phyloP scores from a whole-genome alignment of 2,797 vertebrate genomes.

The Tangara arthus region DNA sequence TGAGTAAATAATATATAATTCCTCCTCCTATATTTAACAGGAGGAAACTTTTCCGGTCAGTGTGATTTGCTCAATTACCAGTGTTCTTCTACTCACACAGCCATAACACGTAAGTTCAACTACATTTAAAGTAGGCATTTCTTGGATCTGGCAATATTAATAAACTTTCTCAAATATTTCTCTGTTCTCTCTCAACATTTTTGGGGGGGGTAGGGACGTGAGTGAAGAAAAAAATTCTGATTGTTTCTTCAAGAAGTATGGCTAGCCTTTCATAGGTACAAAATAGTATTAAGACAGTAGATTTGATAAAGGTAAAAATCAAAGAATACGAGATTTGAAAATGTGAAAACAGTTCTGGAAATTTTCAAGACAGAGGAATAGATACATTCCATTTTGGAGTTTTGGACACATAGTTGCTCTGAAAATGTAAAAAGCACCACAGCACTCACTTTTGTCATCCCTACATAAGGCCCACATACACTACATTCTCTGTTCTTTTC shows the following conservation, averaged over 20 bases:
- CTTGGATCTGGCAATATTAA: not conserved
- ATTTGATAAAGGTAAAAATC: not conserved
- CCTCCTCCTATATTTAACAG: not conserved
- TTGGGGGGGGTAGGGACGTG: accelerated
- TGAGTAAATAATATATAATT: not conserved
- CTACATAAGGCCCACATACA: not conserved
- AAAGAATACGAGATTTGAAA: not conserved
- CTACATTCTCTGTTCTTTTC: not conserved
- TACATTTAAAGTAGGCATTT: not conserved
- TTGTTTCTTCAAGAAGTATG: not conserved
- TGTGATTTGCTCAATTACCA: not conserved
- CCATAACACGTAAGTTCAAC: not conserved
- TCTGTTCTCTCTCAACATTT: not conserved
- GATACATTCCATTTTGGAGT: not conserved
- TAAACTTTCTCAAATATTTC: not conserved
- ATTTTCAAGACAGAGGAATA: not conserved
- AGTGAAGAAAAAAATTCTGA: not conserved
- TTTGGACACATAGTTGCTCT: accelerated
- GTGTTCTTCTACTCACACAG: not conserved
- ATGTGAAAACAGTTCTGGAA: not conserved
- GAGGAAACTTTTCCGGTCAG: not conserved
- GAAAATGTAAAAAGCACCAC: not conserved
- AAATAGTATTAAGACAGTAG: not conserved
- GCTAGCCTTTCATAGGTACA: not conserved
- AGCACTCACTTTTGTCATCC: not conserved